These are phyloP conservation scores for Cheilosia variabilis DNA, from an alignment of 2,888 invertebrate genomes.

Conservation along the genomic window DNA sequence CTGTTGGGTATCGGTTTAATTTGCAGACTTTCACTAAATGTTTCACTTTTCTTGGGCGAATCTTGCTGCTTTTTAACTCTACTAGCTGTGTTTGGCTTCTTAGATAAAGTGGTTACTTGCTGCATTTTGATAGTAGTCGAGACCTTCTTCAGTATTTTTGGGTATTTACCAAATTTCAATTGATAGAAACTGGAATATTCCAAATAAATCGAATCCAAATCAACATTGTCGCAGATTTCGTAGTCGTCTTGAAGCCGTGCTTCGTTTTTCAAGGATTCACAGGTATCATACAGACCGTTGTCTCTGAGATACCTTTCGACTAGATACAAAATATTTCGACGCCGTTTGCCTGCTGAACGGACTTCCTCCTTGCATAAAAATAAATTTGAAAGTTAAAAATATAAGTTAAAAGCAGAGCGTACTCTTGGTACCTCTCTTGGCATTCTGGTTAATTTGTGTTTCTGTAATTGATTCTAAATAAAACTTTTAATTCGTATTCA, in stretches of 20 bases:
- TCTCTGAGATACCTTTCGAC: slow-evolving; percentile 88
- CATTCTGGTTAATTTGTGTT: background rate
- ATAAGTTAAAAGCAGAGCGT: background rate
- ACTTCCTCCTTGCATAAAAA: slow-evolving; percentile 78
- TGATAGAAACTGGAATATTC: slow-evolving; percentile 95
- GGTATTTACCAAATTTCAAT: slow-evolving; percentile 93
- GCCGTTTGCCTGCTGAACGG: slow-evolving; percentile 81
- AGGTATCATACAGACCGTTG: slow-evolving; percentile 87
- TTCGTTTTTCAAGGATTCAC: slow-evolving; percentile 88
- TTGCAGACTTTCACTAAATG: slow-evolving; percentile 56
- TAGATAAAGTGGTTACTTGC: slow-evolving; percentile 35
- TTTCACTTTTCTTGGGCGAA: slow-evolving; percentile 2
- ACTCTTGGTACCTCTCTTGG: background rate
- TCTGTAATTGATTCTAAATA: background rate
- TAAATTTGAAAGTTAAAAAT: background rate
- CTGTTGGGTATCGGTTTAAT: slow-evolving; percentile 55
- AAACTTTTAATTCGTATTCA: background rate
- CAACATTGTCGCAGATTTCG: slow-evolving; percentile 95
- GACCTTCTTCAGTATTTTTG: slow-evolving; percentile 88
- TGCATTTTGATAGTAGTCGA: slow-evolving; percentile 54
- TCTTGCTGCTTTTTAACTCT: slow-evolving; percentile 52
- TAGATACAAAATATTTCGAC: slow-evolving; percentile 86
- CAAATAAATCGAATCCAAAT: slow-evolving; percentile 93
- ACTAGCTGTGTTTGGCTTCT: slow-evolving; percentile 28
- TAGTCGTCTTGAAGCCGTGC: slow-evolving; percentile 88